A percentile compares a stretch with the other conserved stretches of the same genome.
Evolutionary conservation across 2,888 invertebrate genomes (phyloP).

Genomic region (Dichetophora obliterata): DNA sequence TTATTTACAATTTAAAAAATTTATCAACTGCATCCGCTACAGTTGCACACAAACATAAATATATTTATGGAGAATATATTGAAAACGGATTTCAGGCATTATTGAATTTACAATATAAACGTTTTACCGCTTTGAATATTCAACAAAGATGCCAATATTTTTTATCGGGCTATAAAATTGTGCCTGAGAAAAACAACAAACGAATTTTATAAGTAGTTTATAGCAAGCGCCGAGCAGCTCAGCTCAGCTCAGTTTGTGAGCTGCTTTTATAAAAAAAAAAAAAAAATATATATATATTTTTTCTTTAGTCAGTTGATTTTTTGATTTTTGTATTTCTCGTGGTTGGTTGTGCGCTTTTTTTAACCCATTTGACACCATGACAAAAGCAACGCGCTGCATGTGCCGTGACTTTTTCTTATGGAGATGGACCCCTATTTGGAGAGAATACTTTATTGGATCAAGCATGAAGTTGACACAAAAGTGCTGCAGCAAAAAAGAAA

Average conservation of each 20-base stretch:
- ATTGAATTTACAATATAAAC: slow-evolving; percentile 16
- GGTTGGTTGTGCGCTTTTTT: too few species aligned
- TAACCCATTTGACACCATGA: slow-evolving; percentile 4
- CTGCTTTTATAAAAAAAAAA: background rate
- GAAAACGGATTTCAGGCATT: background rate
- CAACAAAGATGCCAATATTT: background rate
- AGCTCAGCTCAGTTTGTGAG: background rate
- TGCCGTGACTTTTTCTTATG: background rate
- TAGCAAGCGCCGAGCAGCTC: background rate
- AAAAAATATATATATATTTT: too few species aligned
- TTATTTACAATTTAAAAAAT: too few species aligned
- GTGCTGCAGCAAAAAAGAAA: background rate
- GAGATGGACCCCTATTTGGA: background rate
- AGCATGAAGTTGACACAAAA: slow-evolving; percentile 11
- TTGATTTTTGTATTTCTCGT: background rate
- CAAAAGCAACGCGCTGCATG: background rate
- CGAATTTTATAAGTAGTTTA: background rate
- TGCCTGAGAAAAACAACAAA: background rate
- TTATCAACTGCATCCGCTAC: too few species aligned
- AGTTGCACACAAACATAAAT: too few species aligned
- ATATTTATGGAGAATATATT: background rate
- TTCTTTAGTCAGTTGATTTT: background rate
- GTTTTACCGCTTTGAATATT: slow-evolving; percentile 21
- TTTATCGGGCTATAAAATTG: background rate
- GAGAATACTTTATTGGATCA: slow-evolving; percentile 16